Evolutionary conservation across 2,113 vertebrate genomes (phyloP), one percentile per base, ranked within the genome.

Genomic region (Globicephala melas): DNA sequence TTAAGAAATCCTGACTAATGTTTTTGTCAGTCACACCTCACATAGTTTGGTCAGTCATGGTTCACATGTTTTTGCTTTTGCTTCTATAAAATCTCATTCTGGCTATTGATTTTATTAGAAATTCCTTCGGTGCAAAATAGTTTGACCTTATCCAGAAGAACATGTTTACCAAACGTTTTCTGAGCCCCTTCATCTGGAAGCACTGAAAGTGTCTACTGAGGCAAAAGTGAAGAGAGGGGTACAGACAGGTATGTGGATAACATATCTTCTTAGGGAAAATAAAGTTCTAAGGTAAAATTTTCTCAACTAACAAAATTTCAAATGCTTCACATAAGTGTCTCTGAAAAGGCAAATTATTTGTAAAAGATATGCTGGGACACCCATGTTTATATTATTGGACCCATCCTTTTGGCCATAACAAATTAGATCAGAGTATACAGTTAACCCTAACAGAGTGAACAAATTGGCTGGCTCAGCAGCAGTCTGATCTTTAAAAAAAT

Each of bases 31-130:
- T 91, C 83, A 80, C 25, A 83, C 71, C 26, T 89, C 67, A 86
- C 83, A 71, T 14, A 70, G 14, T 47, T 76, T 76, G 76, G 53
- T 53, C 38, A 50, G 73, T 76, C 28, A 76, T 76, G 74, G 55
- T 50, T 95, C 65, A 85, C n/a, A 28, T 85, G 50, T 36, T 92
- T 92, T 85, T 38, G 53, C 47, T 70, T 86, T 58, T 58, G 55
- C 6, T 58, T 58, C 83, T 60, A 44, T 65, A 95, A 94, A 85
- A 71, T 86, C 60, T 89, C 21, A 82, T 86, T 82, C 93, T 89
- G 33, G 65, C 80, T 94, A 94, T 91, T 82, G 87, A 71, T 81
- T 95, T 96, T 93, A 81, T 86, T 92, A 97, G 91, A 95, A 96
- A 94, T 94, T 94, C 83, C 79, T 92, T 89, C 71, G 28, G 17